Percentiles rank a stretch among this genome's conserved stretches.
phyloP scores from a whole-genome alignment of 2,888 invertebrate genomes.

The Torymus tubicola region DNA sequence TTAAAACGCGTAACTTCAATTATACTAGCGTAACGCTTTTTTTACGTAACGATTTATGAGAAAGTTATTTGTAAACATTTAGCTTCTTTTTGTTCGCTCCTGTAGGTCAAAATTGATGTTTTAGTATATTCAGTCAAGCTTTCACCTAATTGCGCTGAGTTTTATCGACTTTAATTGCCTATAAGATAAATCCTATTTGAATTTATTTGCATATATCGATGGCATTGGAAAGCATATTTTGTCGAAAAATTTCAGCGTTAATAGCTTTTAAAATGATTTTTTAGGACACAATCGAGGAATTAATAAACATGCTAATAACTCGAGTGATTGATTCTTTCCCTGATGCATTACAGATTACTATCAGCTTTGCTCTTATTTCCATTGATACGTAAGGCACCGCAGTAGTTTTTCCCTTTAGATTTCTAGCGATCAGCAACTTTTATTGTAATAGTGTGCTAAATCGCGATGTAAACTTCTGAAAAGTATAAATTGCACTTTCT shows the following conservation, averaged over 20 bases:
- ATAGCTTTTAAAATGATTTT: background rate
- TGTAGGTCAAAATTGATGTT: too few relatives aligned
- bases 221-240: background rate
- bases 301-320: background rate
- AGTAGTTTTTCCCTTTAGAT: too few relatives aligned
- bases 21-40: too few relatives aligned
- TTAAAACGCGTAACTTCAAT: too few relatives aligned
- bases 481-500: too few relatives aligned
- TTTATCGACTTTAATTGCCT: slow-evolving; percentile 22
- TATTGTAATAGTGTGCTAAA: too few relatives aligned
- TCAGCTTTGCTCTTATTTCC: background rate
- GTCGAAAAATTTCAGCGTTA: slow-evolving; percentile 2
- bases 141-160: slow-evolving; percentile 31
- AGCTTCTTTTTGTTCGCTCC: background rate
- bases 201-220: slow-evolving; percentile 26
- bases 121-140: background rate
- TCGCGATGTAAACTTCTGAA: too few relatives aligned
- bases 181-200: slow-evolving; percentile 12
- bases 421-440: too few relatives aligned
- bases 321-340: background rate
- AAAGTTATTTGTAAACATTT: background rate
- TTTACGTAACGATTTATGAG: too few relatives aligned
- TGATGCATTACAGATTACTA: background rate
- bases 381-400: too few relatives aligned
- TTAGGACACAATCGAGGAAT: background rate